Evolutionary conservation across 1,140 invertebrate genomes (phyloP).

Genomic region (Lasioglossum albipes): DNA sequence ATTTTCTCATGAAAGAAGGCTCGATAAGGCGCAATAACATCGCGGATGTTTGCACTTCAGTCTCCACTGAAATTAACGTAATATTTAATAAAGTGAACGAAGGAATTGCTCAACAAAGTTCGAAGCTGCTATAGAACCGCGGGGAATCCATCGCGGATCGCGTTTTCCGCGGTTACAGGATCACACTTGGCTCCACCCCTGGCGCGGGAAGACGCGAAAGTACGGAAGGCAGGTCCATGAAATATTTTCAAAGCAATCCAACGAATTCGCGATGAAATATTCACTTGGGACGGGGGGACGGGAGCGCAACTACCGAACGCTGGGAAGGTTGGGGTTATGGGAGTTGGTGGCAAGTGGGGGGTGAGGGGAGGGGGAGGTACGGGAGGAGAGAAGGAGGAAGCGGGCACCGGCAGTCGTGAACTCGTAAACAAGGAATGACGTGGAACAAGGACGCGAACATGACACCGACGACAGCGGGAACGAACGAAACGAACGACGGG

Average conservation of each 20-base stretch:
- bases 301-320: background rate
- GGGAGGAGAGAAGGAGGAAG: no score
- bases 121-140: background rate
- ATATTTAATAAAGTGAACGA: background rate
- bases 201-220: background rate
- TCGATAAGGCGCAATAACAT: no score
- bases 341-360: background rate
- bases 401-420: constrained; percentile 38
- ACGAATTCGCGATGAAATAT: constrained; percentile 46
- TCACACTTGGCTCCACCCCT: background rate
- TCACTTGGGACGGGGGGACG: background rate
- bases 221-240: constrained; percentile 12
- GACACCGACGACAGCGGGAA: constrained; percentile 57
- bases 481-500: constrained; percentile 36
- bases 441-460: constrained; percentile 68
- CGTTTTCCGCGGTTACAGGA: background rate
- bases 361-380: no score
- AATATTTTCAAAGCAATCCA: constrained; percentile 39
- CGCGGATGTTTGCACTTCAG: no score
- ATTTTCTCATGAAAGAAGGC: no score
- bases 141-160: background rate
- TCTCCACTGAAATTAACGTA: no score
- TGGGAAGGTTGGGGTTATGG: background rate
- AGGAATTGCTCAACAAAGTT: background rate
- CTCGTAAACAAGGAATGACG: constrained; percentile 74